These are phyloP conservation scores for Venustaconcha ellipsiformis DNA, from an alignment of 1,140 invertebrate species.

Conservation along the genomic window DNA sequence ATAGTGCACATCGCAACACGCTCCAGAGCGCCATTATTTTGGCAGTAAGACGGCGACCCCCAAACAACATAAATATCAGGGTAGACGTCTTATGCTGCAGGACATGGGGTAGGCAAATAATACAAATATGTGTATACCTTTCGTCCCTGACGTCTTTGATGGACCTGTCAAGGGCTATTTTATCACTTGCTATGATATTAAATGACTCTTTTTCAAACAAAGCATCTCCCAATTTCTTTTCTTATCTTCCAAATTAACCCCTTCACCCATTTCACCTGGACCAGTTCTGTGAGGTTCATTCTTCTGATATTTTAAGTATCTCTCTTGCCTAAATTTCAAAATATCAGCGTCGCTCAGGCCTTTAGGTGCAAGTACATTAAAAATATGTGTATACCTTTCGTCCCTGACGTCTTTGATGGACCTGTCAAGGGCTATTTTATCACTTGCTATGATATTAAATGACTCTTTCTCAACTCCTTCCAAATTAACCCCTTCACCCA, in stretches of 20 bases:
- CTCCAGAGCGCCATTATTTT: too few species aligned
- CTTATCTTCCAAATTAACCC: slow-evolving; percentile 51
- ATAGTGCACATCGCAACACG: not conserved
- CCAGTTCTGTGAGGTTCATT: slow-evolving; percentile 43
- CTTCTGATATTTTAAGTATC: slow-evolving; percentile 46
- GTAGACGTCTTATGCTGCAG: too few species aligned
- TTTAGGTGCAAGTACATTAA: not conserved
- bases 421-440: slow-evolving; percentile 88
- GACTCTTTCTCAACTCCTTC: slow-evolving; percentile 80
- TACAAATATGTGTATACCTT: slow-evolving; percentile 69
- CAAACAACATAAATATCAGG: too few species aligned
- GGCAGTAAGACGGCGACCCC: too few species aligned
- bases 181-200: slow-evolving; percentile 89
- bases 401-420: slow-evolving; percentile 86
- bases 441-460: slow-evolving; percentile 90
- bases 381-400: slow-evolving; percentile 71
- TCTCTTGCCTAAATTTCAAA: slow-evolving; percentile 37
- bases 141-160: slow-evolving; percentile 85
- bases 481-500: slow-evolving; percentile 51
- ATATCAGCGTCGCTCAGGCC: slow-evolving; percentile 10
- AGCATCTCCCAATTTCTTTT: slow-evolving; percentile 49
- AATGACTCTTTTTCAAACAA: slow-evolving; percentile 86
- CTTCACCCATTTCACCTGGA: slow-evolving; percentile 60
- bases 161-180: slow-evolving; percentile 86
- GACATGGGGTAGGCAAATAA: not conserved